Base-by-base conservation (phyloP, 2,113 vertebrate species). In the Pseudopipra pipra region DNA sequence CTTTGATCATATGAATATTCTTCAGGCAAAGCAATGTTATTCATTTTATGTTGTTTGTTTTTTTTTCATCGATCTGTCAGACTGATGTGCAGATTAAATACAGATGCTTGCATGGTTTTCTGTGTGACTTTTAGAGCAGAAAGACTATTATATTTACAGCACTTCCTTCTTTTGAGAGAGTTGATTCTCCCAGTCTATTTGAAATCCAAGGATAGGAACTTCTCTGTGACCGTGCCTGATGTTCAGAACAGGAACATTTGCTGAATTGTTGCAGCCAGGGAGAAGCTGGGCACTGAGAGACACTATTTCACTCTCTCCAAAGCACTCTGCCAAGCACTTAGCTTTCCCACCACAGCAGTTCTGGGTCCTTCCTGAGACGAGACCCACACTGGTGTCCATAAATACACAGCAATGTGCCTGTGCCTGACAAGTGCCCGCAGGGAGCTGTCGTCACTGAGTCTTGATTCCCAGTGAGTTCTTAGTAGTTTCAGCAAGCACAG, bases 1-100 rank as follows among this genome's bases (percentile, higher is more conserved):
- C 78, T 96, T 97, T 95, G 95, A 96, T 96, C 82, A 68, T 51
- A 87, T 58, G 70, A 87, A 80, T 96, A 94, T 84, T 97, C 88
- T 97, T 92, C 84, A 93, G 87, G 85, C 84, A 94, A 87, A 89
- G 46, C 81, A 90, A 76, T 91, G 87, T 73, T 90, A 93, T 90
- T 94, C 19, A 77, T 82, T 96, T 96, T 80, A 81, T 75, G 43
- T 81, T 31, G 19, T 77, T 73, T 83, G 46, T 14, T 12, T 41
- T 37, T 72, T 94, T 91, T 93, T 61, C 88, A 93, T 95, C 86
- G 79, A 75, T 75, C 85, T 94, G 85, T 94, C 84, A 96, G 70
- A 67, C 71, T 86, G 77, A 97, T 94, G 91, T 91, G 75, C 84
- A 94, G 90, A 97, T 96, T 94, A 82, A 96, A 93, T 68, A 63